Base-by-base conservation (phyloP, 1,140 invertebrate genomes). In the Spodoptera frugiperda region DNA sequence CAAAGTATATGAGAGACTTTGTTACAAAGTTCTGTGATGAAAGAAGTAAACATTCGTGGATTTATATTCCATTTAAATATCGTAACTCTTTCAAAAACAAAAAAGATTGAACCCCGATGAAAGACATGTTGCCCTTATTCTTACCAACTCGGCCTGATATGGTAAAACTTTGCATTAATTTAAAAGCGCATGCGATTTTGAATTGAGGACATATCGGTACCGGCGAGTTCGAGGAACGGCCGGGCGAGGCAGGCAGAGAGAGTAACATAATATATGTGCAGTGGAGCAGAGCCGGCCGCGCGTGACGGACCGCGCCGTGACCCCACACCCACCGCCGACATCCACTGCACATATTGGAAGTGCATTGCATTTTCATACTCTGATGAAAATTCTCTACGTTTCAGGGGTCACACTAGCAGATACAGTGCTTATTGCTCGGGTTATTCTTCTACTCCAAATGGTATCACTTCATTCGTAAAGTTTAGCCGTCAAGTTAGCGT, bases 131-230 rank as follows among this genome's bases (percentile, higher is more conserved):
- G 6, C 33, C 33, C 33, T 39, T 39, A 39, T 39, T 39, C 33
- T 39, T 25, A 25, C 33, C 15, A 44, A 2, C n/a, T 11, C n/a
- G 15, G 33, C 30, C 14, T 59, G 25, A 10, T 61, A 61, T 25
- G 0, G 0, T 25, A 63, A 63, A 53, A 44, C 10, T 63, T 11
- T 19, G 15, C 59, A 63, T 63, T 21, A 57, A 57, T 57, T 30
- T 14, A 57, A 57, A 57, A 57, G 21, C 14, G 17, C n/a, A 44
- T 39, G 30, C 4, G 33, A 63, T 8, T 39, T 44, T 44, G 59
- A 63, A 63, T 63, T 33, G 59, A 44, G 59, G 59, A 63, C 59
- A 46, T 63, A 63, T 63, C 59, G 59, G 59, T 63, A 44, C 33
- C n/a, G 33, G 15, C 33, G 33, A 63, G 59, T 63, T 63, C 33